Base-by-base conservation (phyloP, 2,888 invertebrate genomes). In the Lagria hirta region DNA sequence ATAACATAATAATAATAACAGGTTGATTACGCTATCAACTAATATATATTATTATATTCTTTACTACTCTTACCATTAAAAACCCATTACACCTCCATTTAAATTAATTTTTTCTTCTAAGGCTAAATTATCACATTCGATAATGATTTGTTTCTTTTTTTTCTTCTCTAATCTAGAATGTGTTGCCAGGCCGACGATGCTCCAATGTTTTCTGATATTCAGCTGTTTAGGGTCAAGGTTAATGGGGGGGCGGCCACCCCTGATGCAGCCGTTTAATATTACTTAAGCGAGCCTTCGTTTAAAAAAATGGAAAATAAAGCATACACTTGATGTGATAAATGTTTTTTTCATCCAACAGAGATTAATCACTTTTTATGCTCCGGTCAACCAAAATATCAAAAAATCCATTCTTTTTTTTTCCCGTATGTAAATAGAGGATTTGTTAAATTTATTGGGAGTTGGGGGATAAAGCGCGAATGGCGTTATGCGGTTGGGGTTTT, bases 141-240 rank as follows among this genome's bases (percentile, higher is more conserved):
- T 17, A 27, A 13, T 13, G 6, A 30, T 3, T 29, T 16, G 26
- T 13, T 37, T 37, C 8, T 18, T 22, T 2, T 10, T 10, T 23
- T 27, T 16, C 26, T 33, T 26, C 20, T 41, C 8, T 10, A 15
- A 18, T 15, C 23, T 40, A 21, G 38, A 28, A 28, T 27, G 30
- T 41, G 54, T 54, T 55, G 48, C 51, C 47, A 55, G 37, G 51
- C 43, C 43, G 48, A n/a, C n/a, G n/a, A 47, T 44, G 30, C 34
- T 14, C 8, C 20, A 51, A 12, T 36, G 38, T 47, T 49, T 52
- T 47, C 46, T 38, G 43, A 44, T 48, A 48, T 55, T 50, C 54
- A 55, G 55, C 60, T 60, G 55, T 57, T 51, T 36, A 55, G 57
- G 64, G 64, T 63, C 64, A 64, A 64, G 64, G 64, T 57, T 55